Base-by-base conservation (phyloP, 2,888 invertebrate genomes). In the Caenorhabditis afra region DNA sequence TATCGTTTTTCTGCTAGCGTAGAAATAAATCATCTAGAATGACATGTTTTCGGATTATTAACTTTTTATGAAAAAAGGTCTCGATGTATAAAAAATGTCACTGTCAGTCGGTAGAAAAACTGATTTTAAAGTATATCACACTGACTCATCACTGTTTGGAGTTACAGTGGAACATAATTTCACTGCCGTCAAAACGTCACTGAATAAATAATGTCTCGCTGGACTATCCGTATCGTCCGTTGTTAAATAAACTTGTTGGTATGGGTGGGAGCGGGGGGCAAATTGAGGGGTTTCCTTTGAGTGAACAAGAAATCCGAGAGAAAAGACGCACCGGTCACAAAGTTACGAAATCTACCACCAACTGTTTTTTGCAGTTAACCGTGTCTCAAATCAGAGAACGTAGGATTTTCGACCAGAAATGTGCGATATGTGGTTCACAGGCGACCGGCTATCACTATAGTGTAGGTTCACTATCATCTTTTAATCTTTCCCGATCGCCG, bases 361-460 rank as follows among this genome's bases (percentile, higher is more conserved):
- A 0, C 18, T 10, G 23, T 37, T 59, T 77, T 77, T 52, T 29
- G 7, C 77, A 77, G 77, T 18, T 59, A 70, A 61, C 65, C 64
- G 70, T 70, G 70, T 65, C 64, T 16, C 59, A 58, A 53, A 18
- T 20, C 22, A 73, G 47, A 58, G 79, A 74, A 58, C 44, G 66
- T 16, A 62, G 80, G 47, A 45, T 64, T 52, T 84, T 84, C 29
- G 76, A 82, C 65, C 59, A 78, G 47, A 78, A 80, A 37, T 85
- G 85, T 58, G 80, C 78, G 18, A 76, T 85, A 35, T 85, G 85
- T 61, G 57, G 55, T 37, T 77, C 67, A 7, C 47, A 47, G 0
- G 83, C 85, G 0, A 81, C 85, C 16, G 85, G 85, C 11, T 83
- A 85, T 50, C 85, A 85, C 64, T 85, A 85, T 53, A 83, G 79